Evolutionary conservation across 2,888 invertebrate species (phyloP).

Genomic region (Macrophya annulata): DNA sequence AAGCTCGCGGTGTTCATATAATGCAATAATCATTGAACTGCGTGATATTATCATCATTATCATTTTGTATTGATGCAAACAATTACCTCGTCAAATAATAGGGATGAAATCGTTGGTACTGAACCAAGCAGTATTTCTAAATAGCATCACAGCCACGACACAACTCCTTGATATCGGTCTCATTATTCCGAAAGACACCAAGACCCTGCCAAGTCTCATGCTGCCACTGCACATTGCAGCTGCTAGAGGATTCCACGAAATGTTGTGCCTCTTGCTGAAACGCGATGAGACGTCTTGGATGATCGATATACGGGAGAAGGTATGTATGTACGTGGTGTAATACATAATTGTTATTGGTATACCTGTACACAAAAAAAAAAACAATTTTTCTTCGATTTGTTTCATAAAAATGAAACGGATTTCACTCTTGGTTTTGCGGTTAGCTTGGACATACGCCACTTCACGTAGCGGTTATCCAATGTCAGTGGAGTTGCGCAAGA

Average conservation of each 20-base stretch:
- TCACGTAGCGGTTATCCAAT: conserved; percentile 81
- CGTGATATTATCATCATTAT: too few species aligned
- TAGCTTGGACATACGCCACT: conserved; percentile 80
- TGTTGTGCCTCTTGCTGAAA: conserved; percentile 63
- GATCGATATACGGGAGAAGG: background rate
- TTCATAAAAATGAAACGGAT: background rate
- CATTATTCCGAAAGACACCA: conserved; percentile 57
- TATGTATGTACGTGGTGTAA: background rate
- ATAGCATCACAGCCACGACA: conserved; percentile 71
- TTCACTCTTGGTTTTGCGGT: conserved; percentile 59
- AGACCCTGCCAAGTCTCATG: conserved; percentile 44
- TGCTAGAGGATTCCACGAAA: conserved; percentile 67
- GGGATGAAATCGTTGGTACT: conserved; percentile 73
- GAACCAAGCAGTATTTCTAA: conserved; percentile 76
- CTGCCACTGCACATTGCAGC: conserved; percentile 78
- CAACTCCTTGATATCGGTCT: conserved; percentile 76
- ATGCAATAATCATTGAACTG: too few species aligned
- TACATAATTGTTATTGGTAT: too few species aligned
- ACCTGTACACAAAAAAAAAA: too few species aligned
- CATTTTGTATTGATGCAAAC: too few species aligned
- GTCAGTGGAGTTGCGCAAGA: conserved; percentile 80
- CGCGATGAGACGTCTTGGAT: background rate
- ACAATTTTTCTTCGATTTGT: background rate
- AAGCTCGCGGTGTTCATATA: too few species aligned
- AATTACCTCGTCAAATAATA: background rate